A percentile compares a stretch with the other conserved stretches of the same genome.
Evolutionary conservation across 2,797 vertebrate species (phyloP).

Genomic region (Dromococcyx pavoninus): DNA sequence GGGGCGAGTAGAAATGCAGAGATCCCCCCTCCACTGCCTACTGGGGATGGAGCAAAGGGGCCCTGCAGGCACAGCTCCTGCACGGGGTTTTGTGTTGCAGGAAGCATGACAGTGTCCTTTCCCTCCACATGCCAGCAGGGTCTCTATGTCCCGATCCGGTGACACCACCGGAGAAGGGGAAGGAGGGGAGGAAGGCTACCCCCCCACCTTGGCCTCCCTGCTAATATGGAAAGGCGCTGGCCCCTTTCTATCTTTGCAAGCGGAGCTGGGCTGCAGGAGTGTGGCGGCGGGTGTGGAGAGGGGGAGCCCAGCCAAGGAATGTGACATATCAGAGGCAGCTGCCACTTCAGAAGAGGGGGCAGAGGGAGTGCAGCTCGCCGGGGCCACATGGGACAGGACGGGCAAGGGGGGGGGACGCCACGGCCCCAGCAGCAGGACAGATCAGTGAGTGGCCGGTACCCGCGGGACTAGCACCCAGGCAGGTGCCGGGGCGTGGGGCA

Average conservation of each 20-base stretch:
- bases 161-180: conserved; percentile 1
- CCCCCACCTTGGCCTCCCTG: neutral
- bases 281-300: conserved; percentile 14
- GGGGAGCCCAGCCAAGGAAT: conserved; percentile 77
- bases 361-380: conserved; percentile 42
- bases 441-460: neutral
- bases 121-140: conserved; percentile 49
- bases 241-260: conserved; percentile 71
- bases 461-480: neutral
- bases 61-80: neutral
- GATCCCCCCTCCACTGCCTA: neutral
- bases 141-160: conserved; percentile 38
- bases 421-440: neutral
- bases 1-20: neutral
- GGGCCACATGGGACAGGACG: conserved; percentile 17
- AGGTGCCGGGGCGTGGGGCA: neutral
- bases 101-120: conserved; percentile 52
- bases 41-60: neutral
- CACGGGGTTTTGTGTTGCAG: neutral
- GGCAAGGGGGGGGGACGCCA: conserved; percentile 5
- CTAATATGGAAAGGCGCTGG: conserved; percentile 61
- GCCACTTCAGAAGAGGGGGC: conserved; percentile 77
- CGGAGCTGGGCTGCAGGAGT: conserved; percentile 39
- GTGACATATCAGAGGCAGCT: conserved; percentile 86
- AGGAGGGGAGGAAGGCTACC: neutral